Percentiles rank a stretch among this genome's conserved stretches.
phyloP scores from a whole-genome alignment of 1,140 invertebrate genomes.

The Nebria ingens region DNA sequence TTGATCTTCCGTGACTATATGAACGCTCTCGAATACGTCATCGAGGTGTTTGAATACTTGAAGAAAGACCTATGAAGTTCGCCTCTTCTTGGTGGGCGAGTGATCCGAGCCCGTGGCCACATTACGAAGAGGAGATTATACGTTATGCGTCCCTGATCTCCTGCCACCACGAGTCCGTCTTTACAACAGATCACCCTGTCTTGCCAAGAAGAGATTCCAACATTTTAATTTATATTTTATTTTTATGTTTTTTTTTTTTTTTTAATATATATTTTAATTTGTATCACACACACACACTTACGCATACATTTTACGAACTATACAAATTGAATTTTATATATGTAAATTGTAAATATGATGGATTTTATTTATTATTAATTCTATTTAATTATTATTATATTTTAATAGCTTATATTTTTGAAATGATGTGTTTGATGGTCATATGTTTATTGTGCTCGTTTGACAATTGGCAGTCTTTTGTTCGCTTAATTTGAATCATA shows the following conservation, averaged over 20 bases:
- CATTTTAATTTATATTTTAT: background rate
- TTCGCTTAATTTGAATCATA: no score
- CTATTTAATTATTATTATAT: no score
- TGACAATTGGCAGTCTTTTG: no score
- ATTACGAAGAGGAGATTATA: background rate
- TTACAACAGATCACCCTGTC: background rate
- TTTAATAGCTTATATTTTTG: no score
- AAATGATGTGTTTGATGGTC: no score
- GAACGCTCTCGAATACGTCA: constrained; percentile 48
- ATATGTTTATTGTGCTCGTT: no score
- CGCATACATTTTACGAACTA: no score
- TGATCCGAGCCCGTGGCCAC: constrained; percentile 4
- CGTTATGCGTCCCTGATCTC: background rate
- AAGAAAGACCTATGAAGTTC: constrained; percentile 19
- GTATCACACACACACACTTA: no score
- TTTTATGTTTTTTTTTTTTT: background rate
- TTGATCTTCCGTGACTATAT: constrained; percentile 57
- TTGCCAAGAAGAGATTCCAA: constrained; percentile 3
- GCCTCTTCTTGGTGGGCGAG: constrained; percentile 12
- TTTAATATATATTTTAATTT: background rate
- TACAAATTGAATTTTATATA: no score
- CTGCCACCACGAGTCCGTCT: background rate
- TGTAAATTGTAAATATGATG: no score
- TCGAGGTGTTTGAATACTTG: constrained; percentile 42
- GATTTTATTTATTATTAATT: no score